phyloP scores from a whole-genome alignment of 2,797 vertebrate genomes.

The Coendou prehensilis region DNA sequence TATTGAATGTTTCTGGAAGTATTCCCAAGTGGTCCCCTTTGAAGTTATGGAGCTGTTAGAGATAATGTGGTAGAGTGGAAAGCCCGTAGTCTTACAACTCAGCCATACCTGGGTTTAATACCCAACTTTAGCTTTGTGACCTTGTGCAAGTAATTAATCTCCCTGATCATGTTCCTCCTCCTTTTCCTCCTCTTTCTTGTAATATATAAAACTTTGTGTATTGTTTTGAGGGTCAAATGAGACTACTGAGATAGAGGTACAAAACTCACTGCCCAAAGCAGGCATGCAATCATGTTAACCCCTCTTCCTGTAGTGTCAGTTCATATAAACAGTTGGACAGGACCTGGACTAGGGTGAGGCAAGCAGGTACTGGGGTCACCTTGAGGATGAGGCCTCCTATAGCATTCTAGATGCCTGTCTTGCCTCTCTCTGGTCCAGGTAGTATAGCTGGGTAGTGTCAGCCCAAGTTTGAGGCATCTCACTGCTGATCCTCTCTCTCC shows the following conservation, averaged over 20 bases:
- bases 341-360: not conserved
- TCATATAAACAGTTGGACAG: not conserved
- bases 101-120: not conserved
- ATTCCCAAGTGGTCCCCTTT: not conserved
- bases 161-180: not conserved
- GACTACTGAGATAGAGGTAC: not conserved
- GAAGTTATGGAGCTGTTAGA: not conserved
- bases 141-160: not conserved
- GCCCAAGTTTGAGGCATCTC: not conserved
- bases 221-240: not conserved
- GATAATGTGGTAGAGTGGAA: not conserved
- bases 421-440: not conserved
- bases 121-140: constrained; percentile 26
- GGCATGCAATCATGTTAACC: not conserved
- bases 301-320: not conserved
- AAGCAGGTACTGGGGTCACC: not conserved
- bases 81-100: not conserved
- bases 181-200: not conserved
- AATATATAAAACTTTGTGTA: not conserved
- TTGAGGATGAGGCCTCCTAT: not conserved
- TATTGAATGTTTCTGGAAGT: not conserved
- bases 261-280: not conserved
- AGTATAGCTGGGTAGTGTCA: not conserved
- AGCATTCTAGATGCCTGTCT: too few relatives aligned
- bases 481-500: not conserved